Percentiles rank a stretch among this genome's conserved stretches.
Conservation (phyloP, 2,113 vertebrate genomes). For the Carassius carassius region DNA sequence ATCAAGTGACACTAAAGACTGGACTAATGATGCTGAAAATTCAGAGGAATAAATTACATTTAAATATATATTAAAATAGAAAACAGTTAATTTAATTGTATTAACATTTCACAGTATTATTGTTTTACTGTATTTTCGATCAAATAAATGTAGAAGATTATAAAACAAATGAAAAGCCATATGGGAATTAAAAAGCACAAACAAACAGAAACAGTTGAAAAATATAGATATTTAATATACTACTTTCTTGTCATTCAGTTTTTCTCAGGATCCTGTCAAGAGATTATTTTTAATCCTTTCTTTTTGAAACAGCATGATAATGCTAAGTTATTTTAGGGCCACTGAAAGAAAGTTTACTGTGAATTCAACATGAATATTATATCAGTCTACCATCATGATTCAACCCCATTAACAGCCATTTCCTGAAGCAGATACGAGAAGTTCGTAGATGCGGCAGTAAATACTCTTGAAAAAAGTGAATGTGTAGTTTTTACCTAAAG, state of each 20-base stretch:
- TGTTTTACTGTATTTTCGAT: background rate
- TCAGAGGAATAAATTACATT: background rate
- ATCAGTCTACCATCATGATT: slow-evolving; percentile 14
- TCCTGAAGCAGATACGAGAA: slow-evolving; percentile 8
- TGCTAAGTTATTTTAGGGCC: no score
- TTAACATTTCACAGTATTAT: background rate
- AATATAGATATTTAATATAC: no score
- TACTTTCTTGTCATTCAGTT: no score
- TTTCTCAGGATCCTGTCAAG: background rate
- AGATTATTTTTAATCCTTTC: background rate
- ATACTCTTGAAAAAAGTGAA: background rate
- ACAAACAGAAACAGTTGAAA: no score
- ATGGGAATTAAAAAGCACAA: no score
- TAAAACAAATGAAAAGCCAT: no score
- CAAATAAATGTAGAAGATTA: background rate
- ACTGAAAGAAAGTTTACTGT: background rate
- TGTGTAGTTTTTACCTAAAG: background rate
- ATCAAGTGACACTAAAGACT: background rate
- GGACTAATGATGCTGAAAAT: background rate
- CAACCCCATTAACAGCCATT: slow-evolving; percentile 1
- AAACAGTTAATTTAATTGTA: background rate
- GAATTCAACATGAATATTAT: slow-evolving; percentile 23
- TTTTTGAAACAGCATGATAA: background rate
- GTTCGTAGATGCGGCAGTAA: background rate
- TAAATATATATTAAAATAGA: background rate